These are phyloP conservation scores for Peromyscus californicus DNA, from an alignment of 2,113 vertebrate species.

Conservation along the genomic window DNA sequence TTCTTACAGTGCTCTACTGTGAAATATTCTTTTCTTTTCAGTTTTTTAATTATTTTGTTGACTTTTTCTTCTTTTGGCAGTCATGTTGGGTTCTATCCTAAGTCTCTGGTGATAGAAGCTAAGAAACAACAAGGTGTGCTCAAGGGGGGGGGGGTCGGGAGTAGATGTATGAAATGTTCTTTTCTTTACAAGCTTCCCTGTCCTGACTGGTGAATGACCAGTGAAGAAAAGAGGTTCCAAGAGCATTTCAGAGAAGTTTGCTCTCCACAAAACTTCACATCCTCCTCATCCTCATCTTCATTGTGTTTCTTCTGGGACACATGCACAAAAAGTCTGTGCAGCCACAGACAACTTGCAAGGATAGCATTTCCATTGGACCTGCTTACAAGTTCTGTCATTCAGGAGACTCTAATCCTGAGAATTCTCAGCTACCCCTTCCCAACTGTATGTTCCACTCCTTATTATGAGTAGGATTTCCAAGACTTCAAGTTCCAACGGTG, in stretches of 20 bases:
- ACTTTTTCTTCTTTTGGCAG: neutral
- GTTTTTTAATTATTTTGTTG: neutral
- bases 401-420: neutral
- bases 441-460: rapidly evolving
- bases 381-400: neutral
- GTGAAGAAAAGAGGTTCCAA: neutral
- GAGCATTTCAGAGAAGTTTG: neutral
- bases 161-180: neutral
- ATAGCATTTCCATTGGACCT: neutral
- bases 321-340: neutral
- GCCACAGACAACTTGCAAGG: neutral
- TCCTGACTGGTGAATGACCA: no score
- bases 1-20: neutral
- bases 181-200: neutral
- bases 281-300: neutral
- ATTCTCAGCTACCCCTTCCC: neutral
- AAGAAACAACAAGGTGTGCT: neutral
- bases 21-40: neutral
- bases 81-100: neutral
- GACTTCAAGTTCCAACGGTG: neutral
- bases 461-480: no score
- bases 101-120: neutral
- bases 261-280: neutral
- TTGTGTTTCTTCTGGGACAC: neutral
- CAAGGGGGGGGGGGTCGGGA: neutral